Evolutionary conservation across 2,888 invertebrate species (phyloP).

Genomic region (Drosophila eohydei): DNA sequence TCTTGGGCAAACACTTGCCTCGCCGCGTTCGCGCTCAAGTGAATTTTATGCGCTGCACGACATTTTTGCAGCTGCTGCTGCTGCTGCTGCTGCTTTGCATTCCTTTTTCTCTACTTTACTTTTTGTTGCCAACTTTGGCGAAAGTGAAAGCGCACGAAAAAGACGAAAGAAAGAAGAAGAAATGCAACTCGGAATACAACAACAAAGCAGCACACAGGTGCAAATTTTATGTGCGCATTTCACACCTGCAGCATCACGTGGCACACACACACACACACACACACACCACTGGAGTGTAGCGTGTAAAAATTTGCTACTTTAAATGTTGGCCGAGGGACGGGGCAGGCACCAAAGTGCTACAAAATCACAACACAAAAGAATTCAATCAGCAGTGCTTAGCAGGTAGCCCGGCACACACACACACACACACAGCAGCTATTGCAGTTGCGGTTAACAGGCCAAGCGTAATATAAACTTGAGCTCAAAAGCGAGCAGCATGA

Average conservation of each 20-base stretch:
- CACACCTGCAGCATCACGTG: conserved; percentile 65
- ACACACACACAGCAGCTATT: conserved; percentile 29
- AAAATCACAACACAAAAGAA: conserved; percentile 79
- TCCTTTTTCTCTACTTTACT: conserved; percentile 24
- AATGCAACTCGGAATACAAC: conserved; percentile 30
- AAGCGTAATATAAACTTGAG: conserved; percentile 81
- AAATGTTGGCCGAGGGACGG: conserved; percentile 60
- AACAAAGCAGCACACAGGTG: conserved; percentile 56
- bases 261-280: conserved; percentile 28
- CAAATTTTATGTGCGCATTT: conserved; percentile 78
- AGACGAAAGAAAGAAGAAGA: conserved; percentile 16
- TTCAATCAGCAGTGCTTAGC: conserved; percentile 79
- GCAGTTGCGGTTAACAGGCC: conserved; percentile 78
- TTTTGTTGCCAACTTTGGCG: conserved; percentile 45
- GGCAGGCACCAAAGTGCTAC: conserved; percentile 71
- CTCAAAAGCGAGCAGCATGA: conserved; percentile 64
- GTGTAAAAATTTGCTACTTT: conserved; percentile 72
- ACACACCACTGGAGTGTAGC: conserved; percentile 28
- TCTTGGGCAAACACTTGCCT: conserved; percentile 76
- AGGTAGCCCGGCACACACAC: conserved; percentile 47
- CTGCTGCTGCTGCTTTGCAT: conserved; percentile 45
- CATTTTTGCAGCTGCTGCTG: conserved; percentile 70
- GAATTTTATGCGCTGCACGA: conserved; percentile 74
- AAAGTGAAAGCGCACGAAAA: conserved; percentile 66
- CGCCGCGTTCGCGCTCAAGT: conserved; percentile 52